These are phyloP conservation scores for Eulemur mongoz DNA, from an alignment of 2,797 vertebrate species.

Conservation along the genomic window DNA sequence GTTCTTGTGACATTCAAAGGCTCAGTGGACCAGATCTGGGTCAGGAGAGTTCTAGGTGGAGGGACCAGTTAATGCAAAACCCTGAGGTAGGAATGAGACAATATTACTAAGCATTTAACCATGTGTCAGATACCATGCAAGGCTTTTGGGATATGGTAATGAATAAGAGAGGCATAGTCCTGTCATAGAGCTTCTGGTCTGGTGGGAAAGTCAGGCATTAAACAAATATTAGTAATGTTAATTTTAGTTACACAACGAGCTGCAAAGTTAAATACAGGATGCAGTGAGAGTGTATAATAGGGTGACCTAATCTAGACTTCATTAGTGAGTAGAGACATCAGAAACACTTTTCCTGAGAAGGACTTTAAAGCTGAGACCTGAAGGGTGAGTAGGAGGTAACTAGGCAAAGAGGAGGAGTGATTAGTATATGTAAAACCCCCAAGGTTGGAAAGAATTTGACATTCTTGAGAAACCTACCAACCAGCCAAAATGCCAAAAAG, in stretches of 20 bases:
- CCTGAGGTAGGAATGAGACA: neutral
- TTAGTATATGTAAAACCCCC: neutral
- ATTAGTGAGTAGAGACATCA: neutral
- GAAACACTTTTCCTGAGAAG: constrained; percentile 23
- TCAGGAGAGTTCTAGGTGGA: neutral
- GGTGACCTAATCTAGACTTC: constrained; percentile 32
- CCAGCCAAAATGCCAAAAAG: neutral
- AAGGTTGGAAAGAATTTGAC: constrained; percentile 22
- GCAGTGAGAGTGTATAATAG: neutral
- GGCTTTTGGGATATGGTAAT: neutral
- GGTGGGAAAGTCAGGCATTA: constrained; percentile 13
- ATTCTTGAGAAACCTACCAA: neutral
- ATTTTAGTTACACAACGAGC: neutral
- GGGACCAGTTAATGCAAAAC: neutral
- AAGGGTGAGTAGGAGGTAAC: constrained; percentile 9
- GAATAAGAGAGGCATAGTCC: neutral
- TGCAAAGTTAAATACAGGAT: neutral
- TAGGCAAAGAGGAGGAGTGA: neutral
- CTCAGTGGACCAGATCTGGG: neutral
- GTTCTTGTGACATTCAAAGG: constrained; percentile 22
- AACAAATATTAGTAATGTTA: neutral
- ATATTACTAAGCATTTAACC: neutral
- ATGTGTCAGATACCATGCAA: neutral
- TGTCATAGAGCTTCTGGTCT: neutral
- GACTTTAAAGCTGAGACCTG: constrained; percentile 2